These are phyloP conservation scores for Lepidurus arcticus DNA, from an alignment of 1,140 invertebrate genomes.

Conservation along the genomic window DNA sequence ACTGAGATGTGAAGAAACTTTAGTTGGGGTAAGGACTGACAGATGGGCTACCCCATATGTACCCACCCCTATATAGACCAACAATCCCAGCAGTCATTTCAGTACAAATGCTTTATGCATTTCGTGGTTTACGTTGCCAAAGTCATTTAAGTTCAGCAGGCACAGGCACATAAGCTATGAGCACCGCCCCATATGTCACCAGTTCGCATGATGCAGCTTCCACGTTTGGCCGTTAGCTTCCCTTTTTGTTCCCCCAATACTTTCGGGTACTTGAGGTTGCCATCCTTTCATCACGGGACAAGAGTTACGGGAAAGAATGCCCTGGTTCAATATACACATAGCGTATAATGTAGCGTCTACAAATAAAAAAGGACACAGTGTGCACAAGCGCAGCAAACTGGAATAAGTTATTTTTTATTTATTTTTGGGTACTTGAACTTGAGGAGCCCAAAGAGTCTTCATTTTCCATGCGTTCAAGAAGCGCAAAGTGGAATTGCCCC, in stretches of 20 bases:
- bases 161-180: background rate
- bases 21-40: background rate
- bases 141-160: background rate
- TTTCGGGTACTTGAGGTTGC: background rate
- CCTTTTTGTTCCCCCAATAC: background rate
- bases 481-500: background rate
- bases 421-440: no score
- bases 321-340: background rate
- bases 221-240: background rate
- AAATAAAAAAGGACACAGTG: background rate
- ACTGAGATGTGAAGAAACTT: slow-evolving; percentile 10
- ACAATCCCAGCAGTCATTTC: background rate
- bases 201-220: background rate
- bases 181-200: slow-evolving; percentile 3
- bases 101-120: background rate
- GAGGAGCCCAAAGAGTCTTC: no score
- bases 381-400: no score
- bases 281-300: background rate
- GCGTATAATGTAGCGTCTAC: background rate
- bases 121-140: background rate
- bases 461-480: no score
- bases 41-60: background rate
- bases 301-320: background rate
- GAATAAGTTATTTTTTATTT: no score
- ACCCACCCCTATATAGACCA: background rate